These are phyloP conservation scores for Aphelocoma californica DNA, from an alignment of 2,797 vertebrate genomes.

Conservation along the genomic window DNA sequence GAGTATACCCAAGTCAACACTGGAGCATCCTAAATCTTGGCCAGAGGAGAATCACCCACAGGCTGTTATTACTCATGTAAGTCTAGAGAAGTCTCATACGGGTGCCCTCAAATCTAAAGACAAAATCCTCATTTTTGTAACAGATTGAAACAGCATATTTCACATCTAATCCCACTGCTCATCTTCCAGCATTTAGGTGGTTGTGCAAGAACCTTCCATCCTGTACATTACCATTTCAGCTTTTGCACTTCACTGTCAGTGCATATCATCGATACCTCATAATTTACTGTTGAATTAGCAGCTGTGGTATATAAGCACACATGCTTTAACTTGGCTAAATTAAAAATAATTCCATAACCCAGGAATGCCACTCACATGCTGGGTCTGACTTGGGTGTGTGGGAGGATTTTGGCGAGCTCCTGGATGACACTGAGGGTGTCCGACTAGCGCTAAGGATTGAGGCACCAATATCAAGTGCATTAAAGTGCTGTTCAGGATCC, in stretches of 20 bases:
- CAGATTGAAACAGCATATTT: not conserved
- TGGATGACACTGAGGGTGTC: slow-evolving; percentile 75
- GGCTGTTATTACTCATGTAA: not conserved
- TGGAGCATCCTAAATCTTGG: not conserved
- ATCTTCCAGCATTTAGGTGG: not conserved
- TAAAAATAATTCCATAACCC: not conserved
- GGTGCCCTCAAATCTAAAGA: not conserved
- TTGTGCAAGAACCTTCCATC: not conserved
- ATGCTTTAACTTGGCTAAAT: not conserved
- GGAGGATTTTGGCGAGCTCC: slow-evolving; percentile 77
- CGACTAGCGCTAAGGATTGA: slow-evolving; percentile 69
- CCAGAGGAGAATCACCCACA: not conserved
- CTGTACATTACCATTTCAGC: not conserved
- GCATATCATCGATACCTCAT: rapidly evolving
- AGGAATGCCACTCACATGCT: slow-evolving; percentile 70
- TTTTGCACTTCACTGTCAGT: not conserved
- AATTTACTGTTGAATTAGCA: not conserved
- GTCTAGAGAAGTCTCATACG: not conserved
- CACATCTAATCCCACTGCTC: not conserved
- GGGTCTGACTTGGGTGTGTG: slow-evolving; percentile 72
- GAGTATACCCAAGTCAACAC: not conserved
- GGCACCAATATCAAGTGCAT: slow-evolving; percentile 66
- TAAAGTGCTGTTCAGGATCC: slow-evolving; percentile 74
- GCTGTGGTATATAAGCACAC: not conserved
- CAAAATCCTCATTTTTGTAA: not conserved